A percentile compares a stretch with the other conserved stretches of the same genome.
phyloP scores from a whole-genome alignment of 2,888 invertebrate species.

The Limenitis camilla region DNA sequence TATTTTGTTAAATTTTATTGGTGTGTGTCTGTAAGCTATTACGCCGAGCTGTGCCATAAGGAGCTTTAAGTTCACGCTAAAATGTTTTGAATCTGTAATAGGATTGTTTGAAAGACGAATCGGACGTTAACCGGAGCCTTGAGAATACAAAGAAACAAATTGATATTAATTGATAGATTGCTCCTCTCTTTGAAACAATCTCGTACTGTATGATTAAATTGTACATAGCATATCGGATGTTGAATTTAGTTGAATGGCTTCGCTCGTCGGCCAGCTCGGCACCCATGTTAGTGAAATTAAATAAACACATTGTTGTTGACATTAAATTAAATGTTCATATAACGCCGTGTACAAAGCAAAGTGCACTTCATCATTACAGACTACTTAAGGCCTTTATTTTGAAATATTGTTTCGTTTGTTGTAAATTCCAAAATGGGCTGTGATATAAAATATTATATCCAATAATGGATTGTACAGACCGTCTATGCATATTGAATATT shows the following conservation, averaged over 20 bases:
- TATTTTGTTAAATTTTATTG: constrained; percentile 73
- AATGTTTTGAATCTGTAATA: constrained; percentile 3
- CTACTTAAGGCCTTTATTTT: constrained; percentile 64
- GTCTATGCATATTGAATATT: constrained; percentile 66
- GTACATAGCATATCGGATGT: constrained; percentile 12
- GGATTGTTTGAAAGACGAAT: constrained; percentile 3
- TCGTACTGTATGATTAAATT: not conserved
- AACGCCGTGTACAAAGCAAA: constrained; percentile 74
- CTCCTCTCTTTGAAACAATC: constrained; percentile 6
- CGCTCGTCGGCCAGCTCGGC: constrained; percentile 43
- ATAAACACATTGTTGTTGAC: constrained; percentile 50
- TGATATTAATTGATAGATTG: not conserved
- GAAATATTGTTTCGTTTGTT: constrained; percentile 69
- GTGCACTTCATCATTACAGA: constrained; percentile 68
- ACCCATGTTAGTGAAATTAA: constrained; percentile 48
- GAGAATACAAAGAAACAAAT: not conserved
- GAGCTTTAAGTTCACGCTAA: constrained; percentile 2
- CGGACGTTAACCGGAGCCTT: not conserved
- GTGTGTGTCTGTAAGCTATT: constrained; percentile 59
- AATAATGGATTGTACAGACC: constrained; percentile 81
- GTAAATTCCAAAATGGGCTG: constrained; percentile 87
- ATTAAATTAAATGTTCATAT: constrained; percentile 63
- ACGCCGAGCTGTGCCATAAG: constrained; percentile 43
- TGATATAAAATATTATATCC: constrained; percentile 79
- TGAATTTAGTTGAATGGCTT: not conserved